Conservation (phyloP, 2,113 vertebrate genomes). For the Mesocricetus auratus region DNA sequence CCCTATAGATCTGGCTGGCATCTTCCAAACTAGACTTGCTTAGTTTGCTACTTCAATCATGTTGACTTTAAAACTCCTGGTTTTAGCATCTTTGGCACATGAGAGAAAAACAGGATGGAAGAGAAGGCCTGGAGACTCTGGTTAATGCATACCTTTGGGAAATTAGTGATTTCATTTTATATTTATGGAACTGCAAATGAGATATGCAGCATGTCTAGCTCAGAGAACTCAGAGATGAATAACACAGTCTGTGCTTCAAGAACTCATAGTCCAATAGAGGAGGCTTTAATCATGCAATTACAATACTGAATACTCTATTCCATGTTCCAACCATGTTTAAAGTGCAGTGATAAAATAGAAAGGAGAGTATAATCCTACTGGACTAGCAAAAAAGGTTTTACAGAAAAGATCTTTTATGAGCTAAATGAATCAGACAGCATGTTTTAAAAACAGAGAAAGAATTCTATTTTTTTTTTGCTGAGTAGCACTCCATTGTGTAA, state of each 20-base stretch:
- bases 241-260: background rate
- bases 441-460: background rate
- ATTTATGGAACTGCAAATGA: constrained; percentile 13
- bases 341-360: background rate
- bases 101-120: background rate
- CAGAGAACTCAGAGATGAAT: background rate
- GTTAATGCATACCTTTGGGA: background rate
- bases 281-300: background rate
- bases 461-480: too few species aligned
- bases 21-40: background rate
- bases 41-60: background rate
- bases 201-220: background rate
- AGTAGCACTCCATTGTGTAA: too few species aligned
- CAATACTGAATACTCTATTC: background rate
- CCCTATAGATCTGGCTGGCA: background rate
- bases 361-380: background rate
- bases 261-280: background rate
- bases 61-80: background rate
- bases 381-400: background rate
- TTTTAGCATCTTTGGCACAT: background rate
- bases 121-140: background rate
- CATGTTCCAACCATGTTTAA: background rate
- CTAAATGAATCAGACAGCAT: background rate
- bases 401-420: background rate
- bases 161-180: background rate